Evolutionary conservation across 2,888 invertebrate species (phyloP).

Genomic region (Lypha dubia): DNA sequence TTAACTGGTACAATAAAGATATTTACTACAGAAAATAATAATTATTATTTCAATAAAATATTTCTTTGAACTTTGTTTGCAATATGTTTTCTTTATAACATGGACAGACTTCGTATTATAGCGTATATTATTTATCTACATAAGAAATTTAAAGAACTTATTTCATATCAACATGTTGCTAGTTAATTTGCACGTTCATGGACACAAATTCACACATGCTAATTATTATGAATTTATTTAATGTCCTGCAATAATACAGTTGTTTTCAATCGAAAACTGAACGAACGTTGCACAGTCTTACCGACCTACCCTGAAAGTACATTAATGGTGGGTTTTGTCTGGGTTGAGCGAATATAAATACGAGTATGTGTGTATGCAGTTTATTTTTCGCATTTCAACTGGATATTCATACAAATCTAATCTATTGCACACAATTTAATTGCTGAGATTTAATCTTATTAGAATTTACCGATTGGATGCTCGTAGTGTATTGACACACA

Average conservation of each 20-base stretch:
- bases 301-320: constrained; percentile 37
- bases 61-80: too few relatives aligned
- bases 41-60: too few relatives aligned
- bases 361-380: too few relatives aligned
- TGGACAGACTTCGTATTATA: too few relatives aligned
- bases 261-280: neutral
- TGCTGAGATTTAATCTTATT: constrained; percentile 52
- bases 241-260: constrained; percentile 36
- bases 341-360: neutral
- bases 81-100: too few relatives aligned
- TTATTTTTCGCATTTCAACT: neutral
- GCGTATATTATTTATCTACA: too few relatives aligned
- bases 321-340: constrained; percentile 31
- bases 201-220: neutral
- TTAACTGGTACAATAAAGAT: too few relatives aligned
- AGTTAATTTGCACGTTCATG: neutral
- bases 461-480: constrained; percentile 23
- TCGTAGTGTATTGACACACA: constrained; percentile 27
- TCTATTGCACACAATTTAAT: constrained; percentile 16
- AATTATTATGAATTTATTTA: neutral
- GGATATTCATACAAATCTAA: constrained; percentile 1
- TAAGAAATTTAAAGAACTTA: too few relatives aligned
- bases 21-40: too few relatives aligned
- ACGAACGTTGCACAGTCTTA: constrained; percentile 56
- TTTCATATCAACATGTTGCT: constrained; percentile 43